A percentile compares a stretch with the other conserved stretches of the same genome.
phyloP scores from a whole-genome alignment of 2,888 invertebrate genomes.

The Brachylomia viminalis region DNA sequence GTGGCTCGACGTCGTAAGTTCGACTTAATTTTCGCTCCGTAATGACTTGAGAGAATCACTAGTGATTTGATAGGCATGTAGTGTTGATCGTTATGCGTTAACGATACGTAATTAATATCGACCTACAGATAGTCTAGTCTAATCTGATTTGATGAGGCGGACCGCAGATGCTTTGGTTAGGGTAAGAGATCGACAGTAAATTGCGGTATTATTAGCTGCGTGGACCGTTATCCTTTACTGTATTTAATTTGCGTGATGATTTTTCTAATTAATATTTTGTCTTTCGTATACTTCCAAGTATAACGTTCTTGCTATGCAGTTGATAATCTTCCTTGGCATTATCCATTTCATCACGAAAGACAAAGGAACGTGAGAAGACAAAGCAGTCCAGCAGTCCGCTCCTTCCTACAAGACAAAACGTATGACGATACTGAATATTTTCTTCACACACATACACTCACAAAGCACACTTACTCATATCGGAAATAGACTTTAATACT shows the following conservation, averaged over 20 bases:
- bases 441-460: too few species aligned
- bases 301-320: background rate
- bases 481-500: too few species aligned
- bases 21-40: constrained; percentile 81
- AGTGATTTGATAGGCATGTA: constrained; percentile 74
- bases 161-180: constrained; percentile 29
- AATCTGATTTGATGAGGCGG: constrained; percentile 50
- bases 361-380: constrained; percentile 4
- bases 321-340: background rate
- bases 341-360: constrained; percentile 12
- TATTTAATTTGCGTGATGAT: constrained; percentile 7
- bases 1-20: constrained; percentile 80
- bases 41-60: constrained; percentile 80
- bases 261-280: background rate
- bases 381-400: too few species aligned
- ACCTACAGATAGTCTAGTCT: constrained; percentile 44
- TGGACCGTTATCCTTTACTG: constrained; percentile 21
- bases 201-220: constrained; percentile 33
- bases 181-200: constrained; percentile 39
- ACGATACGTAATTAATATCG: constrained; percentile 66
- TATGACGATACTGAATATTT: too few species aligned
- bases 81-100: constrained; percentile 74
- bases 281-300: background rate
- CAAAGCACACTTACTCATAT: too few species aligned
- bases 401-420: too few species aligned